A percentile compares a stretch with the other conserved stretches of the same genome.
Evolutionary conservation across 2,888 invertebrate species (phyloP).

Genomic region (Pachycephus smyrnensis): DNA sequence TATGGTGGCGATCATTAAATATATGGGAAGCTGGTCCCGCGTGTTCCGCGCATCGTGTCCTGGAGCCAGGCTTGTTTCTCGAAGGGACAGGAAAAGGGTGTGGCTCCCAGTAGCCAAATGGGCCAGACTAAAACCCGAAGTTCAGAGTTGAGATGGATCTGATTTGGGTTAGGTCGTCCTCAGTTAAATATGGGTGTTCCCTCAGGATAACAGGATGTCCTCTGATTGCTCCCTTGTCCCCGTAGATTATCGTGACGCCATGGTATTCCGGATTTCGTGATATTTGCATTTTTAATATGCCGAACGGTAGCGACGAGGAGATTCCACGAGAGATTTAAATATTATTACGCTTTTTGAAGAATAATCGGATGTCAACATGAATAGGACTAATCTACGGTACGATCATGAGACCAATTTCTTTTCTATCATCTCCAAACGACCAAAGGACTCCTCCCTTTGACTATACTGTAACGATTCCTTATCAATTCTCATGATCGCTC

Average conservation of each 20-base stretch:
- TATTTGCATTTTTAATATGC: constrained; percentile 48
- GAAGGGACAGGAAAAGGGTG: constrained; percentile 47
- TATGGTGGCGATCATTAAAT: constrained; percentile 21
- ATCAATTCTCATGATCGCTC: not conserved
- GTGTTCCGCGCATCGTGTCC: constrained; percentile 1
- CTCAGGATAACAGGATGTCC: constrained; percentile 59
- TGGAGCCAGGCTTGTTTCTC: constrained; percentile 14
- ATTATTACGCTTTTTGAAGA: constrained; percentile 29
- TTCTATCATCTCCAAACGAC: not conserved
- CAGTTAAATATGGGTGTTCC: constrained; percentile 54
- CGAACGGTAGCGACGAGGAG: constrained; percentile 21
- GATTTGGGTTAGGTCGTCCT: constrained; percentile 42
- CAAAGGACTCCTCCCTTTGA: not conserved
- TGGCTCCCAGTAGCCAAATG: constrained; percentile 59
- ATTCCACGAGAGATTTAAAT: constrained; percentile 38
- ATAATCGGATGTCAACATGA: constrained; percentile 26
- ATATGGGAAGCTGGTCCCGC: constrained; percentile 9
- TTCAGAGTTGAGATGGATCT: constrained; percentile 43
- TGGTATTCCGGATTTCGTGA: constrained; percentile 37
- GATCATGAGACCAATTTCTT: not conserved
- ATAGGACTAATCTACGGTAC: constrained; percentile 12
- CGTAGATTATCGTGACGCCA: constrained; percentile 45
- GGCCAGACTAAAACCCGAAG: constrained; percentile 30
- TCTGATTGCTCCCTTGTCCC: constrained; percentile 59
- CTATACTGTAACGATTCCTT: not conserved